These are phyloP conservation scores for Pluvianellus socialis DNA, from an alignment of 2,113 vertebrate species.

Conservation along the genomic window DNA sequence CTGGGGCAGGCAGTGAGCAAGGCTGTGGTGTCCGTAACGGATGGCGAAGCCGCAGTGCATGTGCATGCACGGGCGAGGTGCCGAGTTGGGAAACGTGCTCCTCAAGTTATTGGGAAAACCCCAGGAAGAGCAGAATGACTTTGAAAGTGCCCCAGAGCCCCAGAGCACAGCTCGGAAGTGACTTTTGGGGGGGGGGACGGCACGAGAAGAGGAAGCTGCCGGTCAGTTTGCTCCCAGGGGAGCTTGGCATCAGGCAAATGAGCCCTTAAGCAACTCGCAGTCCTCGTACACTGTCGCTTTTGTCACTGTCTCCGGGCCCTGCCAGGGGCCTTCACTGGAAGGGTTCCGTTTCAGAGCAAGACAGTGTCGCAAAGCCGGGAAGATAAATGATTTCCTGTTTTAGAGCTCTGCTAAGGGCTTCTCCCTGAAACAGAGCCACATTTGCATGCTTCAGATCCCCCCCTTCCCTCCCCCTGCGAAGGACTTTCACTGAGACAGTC, in stretches of 20 bases:
- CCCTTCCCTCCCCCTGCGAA: background rate
- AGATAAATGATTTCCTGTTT: background rate
- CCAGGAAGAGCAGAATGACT: no score
- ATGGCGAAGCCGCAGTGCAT: no score
- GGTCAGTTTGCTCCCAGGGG: background rate
- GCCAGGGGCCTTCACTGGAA: background rate
- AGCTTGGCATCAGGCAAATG: background rate
- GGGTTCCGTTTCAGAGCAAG: no score
- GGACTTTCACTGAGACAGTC: background rate
- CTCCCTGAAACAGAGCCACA: background rate
- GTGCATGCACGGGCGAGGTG: no score
- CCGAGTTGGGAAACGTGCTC: no score
- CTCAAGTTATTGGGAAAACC: no score
- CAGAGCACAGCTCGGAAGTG: no score
- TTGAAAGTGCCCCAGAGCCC: no score
- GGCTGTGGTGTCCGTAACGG: no score
- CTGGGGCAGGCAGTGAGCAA: no score
- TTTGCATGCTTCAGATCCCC: background rate
- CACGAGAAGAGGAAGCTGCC: background rate
- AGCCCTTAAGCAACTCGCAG: background rate
- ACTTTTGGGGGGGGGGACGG: no score
- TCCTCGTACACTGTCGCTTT: no score
- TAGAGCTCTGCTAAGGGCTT: background rate
- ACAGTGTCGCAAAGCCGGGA: background rate
- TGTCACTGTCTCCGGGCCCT: background rate